Percentiles rank a stretch among this genome's conserved stretches.
Evolutionary conservation across 2,888 invertebrate species (phyloP).

Genomic region (Eumerus sabulonum): DNA sequence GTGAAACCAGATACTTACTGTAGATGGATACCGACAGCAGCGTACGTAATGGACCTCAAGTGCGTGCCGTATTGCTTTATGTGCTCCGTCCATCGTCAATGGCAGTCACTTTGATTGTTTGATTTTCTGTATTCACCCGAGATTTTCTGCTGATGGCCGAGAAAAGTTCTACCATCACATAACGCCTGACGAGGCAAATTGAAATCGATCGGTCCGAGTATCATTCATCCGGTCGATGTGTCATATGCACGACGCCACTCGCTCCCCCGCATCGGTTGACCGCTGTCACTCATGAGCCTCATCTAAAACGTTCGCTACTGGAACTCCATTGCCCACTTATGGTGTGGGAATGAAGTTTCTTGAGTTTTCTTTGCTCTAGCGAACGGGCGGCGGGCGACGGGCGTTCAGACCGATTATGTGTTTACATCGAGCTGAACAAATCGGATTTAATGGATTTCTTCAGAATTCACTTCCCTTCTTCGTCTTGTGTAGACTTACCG

Average conservation of each 20-base stretch:
- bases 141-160: conserved; percentile 17
- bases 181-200: conserved; percentile 23
- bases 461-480: neutral
- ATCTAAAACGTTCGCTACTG: conserved; percentile 6
- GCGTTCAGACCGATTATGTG: conserved; percentile 25
- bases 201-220: conserved; percentile 51
- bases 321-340: neutral
- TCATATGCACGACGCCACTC: conserved; percentile 20
- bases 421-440: conserved; percentile 49
- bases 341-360: conserved; percentile 29
- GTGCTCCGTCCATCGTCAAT: neutral
- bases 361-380: neutral
- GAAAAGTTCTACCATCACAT: neutral
- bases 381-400: neutral
- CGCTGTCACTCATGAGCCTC: too few relatives aligned
- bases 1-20: conserved; percentile 34
- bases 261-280: too few relatives aligned
- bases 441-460: conserved; percentile 53
- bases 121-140: too few relatives aligned
- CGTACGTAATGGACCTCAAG: conserved; percentile 46
- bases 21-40: neutral
- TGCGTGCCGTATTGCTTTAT: conserved; percentile 46
- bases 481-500: neutral
- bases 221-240: conserved; percentile 25
- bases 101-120: neutral